Evolutionary conservation across 2,113 vertebrate genomes (phyloP), one percentile per base, ranked within the genome.

Genomic region (Paramormyrops kingsleyae): DNA sequence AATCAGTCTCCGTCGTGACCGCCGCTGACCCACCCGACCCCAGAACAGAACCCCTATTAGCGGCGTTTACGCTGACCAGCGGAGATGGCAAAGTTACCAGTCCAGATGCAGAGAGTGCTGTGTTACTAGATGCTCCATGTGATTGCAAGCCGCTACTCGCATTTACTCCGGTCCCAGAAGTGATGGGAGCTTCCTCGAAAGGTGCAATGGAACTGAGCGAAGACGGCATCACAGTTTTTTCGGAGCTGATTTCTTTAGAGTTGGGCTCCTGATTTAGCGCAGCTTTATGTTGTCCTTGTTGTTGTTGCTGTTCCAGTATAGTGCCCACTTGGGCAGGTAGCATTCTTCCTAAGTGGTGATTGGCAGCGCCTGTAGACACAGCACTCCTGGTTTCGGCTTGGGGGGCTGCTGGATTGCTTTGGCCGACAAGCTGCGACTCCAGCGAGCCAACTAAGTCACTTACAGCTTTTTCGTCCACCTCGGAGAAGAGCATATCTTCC

Each of bases 401-500:
- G 92, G 93, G 93, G 7, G 90, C 92, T 77, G 92, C 94, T 66
- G 93, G 56, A 39, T 93, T 93, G 92, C 93, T 94, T 90, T 94
- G 95, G 50, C 95, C 96, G 13, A 95, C 92, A 56, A 97, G 96
- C 94, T 97, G 96, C 87, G 96, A 97, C 95, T 97, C 97, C 93
- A 97, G 90, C 0, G 96, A 97, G 91, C 96, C 96, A 92, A 97
- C 97, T 59, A 97, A 94, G 92, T 97, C 96, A 93, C 96, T 97
- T 92, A 97, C 97, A 59, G 96, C 97, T 93, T 97, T 97, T 91
- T 97, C 97, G 91, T 97, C 97, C 96, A 97, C 97, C 96, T 97
- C 96, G 89, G 97, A 97, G 96, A 96, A 97, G 92, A 97, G 95
- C 96, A 97, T 97, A 94, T 97, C 97, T 96, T 97, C 97, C 96